Conservation (phyloP, 2,113 vertebrate species). For the Forbesichthys papilliferus region DNA sequence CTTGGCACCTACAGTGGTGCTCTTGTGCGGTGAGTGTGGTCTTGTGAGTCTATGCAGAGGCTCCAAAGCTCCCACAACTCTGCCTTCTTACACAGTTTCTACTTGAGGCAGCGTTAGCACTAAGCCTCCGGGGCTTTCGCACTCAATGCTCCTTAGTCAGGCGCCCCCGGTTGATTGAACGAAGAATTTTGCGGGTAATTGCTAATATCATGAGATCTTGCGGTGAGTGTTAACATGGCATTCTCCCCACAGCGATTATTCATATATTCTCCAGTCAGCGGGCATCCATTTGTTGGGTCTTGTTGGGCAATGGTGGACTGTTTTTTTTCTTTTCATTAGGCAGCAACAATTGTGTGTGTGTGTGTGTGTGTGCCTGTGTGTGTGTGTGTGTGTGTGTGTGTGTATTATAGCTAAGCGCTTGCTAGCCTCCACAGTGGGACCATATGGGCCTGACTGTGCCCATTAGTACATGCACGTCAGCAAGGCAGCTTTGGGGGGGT, state of each 20-base stretch:
- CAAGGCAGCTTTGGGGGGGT: slow-evolving; percentile 44
- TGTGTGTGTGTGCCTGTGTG: neutral
- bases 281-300: slow-evolving; percentile 28
- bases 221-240: neutral
- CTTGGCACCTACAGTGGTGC: slow-evolving; percentile 48
- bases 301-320: slow-evolving; percentile 2
- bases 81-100: slow-evolving; percentile 37
- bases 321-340: slow-evolving; percentile 18
- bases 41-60: slow-evolving; percentile 46
- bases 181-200: slow-evolving; percentile 50
- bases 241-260: slow-evolving; percentile 36
- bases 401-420: slow-evolving; percentile 24
- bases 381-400: slow-evolving; percentile 1
- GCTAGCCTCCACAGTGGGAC: slow-evolving; percentile 41
- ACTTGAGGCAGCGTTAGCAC: slow-evolving; percentile 31
- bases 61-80: slow-evolving; percentile 24
- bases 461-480: slow-evolving; percentile 41
- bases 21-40: slow-evolving; percentile 53
- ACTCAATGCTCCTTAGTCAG: slow-evolving; percentile 31
- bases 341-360: neutral
- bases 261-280: slow-evolving; percentile 28
- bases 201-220: slow-evolving; percentile 41
- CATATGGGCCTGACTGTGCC: slow-evolving; percentile 47
- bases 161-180: slow-evolving; percentile 45
- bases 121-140: slow-evolving; percentile 34